These are phyloP conservation scores for Australoheros scitulus DNA, from an alignment of 2,113 vertebrate genomes.

Conservation along the genomic window DNA sequence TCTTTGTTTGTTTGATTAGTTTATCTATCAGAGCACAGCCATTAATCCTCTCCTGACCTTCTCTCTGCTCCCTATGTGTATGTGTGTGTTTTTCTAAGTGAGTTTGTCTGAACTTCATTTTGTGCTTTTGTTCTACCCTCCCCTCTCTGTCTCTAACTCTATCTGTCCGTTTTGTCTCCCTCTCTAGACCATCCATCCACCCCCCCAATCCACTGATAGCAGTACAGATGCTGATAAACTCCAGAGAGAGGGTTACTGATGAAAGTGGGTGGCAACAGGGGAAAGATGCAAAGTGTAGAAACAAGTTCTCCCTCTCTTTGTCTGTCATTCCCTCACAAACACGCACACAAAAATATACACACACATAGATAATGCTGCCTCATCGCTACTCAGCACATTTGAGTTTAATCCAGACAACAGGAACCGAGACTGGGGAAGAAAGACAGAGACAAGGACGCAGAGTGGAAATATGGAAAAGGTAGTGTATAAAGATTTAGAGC, in stretches of 20 bases:
- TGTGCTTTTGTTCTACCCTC: constrained; percentile 30
- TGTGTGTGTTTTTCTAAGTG: constrained; percentile 33
- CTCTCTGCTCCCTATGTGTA: constrained; percentile 43
- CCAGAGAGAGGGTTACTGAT: constrained; percentile 43
- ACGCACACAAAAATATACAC: constrained; percentile 12
- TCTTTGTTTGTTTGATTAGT: constrained; percentile 75
- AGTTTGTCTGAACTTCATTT: constrained; percentile 64
- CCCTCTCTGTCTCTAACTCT: neutral
- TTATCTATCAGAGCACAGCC: constrained; percentile 75
- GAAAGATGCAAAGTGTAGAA: constrained; percentile 54
- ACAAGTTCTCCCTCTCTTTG: constrained; percentile 12
- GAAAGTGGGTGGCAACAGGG: constrained; percentile 31
- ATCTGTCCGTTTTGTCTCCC: constrained; percentile 22
- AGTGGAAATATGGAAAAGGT: too few relatives aligned
- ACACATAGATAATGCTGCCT: constrained; percentile 27
- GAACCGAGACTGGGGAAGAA: neutral
- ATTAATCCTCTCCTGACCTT: constrained; percentile 77
- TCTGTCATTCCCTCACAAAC: constrained; percentile 8
- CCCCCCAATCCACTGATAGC: constrained; percentile 30
- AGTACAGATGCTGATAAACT: constrained; percentile 60
- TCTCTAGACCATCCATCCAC: constrained; percentile 47
- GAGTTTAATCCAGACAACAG: constrained; percentile 39
- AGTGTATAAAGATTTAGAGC: neutral
- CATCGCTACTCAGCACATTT: constrained; percentile 31
- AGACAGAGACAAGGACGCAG: constrained; percentile 9